Evolutionary conservation across 2,113 vertebrate genomes (phyloP).

Genomic region (Symphodus melops): DNA sequence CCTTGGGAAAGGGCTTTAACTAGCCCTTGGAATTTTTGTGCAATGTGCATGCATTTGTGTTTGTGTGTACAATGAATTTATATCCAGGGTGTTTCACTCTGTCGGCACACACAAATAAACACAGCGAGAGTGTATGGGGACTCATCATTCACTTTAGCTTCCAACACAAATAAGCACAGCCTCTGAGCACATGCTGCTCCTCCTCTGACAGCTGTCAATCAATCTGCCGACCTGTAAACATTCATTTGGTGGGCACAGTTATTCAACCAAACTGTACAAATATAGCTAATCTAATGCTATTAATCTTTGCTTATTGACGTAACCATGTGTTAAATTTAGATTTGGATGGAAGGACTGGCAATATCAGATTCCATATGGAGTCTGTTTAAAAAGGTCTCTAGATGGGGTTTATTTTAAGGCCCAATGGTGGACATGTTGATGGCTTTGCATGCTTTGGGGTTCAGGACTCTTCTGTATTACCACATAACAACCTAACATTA

Average conservation of each 20-base stretch:
- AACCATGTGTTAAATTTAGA: conserved; percentile 67
- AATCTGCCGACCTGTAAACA: conserved; percentile 64
- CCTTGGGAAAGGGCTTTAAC: conserved; percentile 50
- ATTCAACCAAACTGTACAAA: conserved; percentile 78
- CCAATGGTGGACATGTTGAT: conserved; percentile 64
- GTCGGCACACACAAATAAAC: conserved; percentile 44
- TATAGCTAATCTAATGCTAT: conserved; percentile 72
- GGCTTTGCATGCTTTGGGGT: conserved; percentile 56
- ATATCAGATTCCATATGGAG: conserved; percentile 70
- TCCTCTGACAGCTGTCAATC: conserved; percentile 78
- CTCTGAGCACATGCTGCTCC: conserved; percentile 66
- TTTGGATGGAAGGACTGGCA: conserved; percentile 64
- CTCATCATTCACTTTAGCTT: conserved; percentile 74
- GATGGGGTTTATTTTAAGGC: conserved; percentile 76
- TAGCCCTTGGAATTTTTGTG: conserved; percentile 35
- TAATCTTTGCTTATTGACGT: conserved; percentile 73
- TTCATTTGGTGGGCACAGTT: conserved; percentile 52
- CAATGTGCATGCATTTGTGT: conserved; percentile 22
- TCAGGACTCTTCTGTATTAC: conserved; percentile 47
- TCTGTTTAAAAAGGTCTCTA: conserved; percentile 65
- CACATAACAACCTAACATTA: conserved; percentile 25
- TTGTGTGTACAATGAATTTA: conserved; percentile 15
- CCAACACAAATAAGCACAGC: conserved; percentile 82
- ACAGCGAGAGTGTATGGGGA: conserved; percentile 57
- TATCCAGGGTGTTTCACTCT: conserved; percentile 30